These are phyloP conservation scores for Aproaerema taeniolella DNA, from an alignment of 2,888 invertebrate species.

Conservation along the genomic window DNA sequence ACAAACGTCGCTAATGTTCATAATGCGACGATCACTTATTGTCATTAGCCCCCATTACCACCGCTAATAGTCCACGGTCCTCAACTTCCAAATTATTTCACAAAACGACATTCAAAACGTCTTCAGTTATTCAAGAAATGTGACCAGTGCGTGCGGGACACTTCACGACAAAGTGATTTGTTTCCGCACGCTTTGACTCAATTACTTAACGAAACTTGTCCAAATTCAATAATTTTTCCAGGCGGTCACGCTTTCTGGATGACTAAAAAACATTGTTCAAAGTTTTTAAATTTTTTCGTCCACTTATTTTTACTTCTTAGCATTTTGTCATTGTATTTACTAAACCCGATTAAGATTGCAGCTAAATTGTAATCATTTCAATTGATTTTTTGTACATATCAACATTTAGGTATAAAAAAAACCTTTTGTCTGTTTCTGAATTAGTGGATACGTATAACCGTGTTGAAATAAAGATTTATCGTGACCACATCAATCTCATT, in stretches of 20 bases:
- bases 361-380: too few species aligned
- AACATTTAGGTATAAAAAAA: too few species aligned
- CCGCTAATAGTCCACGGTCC: slow-evolving; percentile 51
- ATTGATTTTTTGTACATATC: too few species aligned
- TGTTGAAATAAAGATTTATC: slow-evolving; percentile 32
- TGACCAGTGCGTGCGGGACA: slow-evolving; percentile 35
- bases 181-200: slow-evolving; percentile 3
- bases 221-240: slow-evolving; percentile 1
- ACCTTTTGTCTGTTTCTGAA: too few species aligned
- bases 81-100: slow-evolving; percentile 53
- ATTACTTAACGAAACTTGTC: slow-evolving; percentile 4
- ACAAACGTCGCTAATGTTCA: slow-evolving; percentile 43
- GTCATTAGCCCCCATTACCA: slow-evolving; percentile 66
- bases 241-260: slow-evolving; percentile 4
- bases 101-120: slow-evolving; percentile 45
- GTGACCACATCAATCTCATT: slow-evolving; percentile 45
- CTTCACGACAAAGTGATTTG: slow-evolving; percentile 6
- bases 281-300: too few species aligned
- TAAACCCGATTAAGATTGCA: too few species aligned
- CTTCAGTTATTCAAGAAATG: slow-evolving; percentile 48
- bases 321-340: too few species aligned
- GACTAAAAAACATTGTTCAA: too few species aligned
- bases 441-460: too few species aligned
- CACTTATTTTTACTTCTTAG: too few species aligned
- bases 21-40: slow-evolving; percentile 64